Percentiles rank a stretch among this genome's conserved stretches.
Evolutionary conservation across 2,113 vertebrate species (phyloP).

Genomic region (Aptenodytes patagonicus): DNA sequence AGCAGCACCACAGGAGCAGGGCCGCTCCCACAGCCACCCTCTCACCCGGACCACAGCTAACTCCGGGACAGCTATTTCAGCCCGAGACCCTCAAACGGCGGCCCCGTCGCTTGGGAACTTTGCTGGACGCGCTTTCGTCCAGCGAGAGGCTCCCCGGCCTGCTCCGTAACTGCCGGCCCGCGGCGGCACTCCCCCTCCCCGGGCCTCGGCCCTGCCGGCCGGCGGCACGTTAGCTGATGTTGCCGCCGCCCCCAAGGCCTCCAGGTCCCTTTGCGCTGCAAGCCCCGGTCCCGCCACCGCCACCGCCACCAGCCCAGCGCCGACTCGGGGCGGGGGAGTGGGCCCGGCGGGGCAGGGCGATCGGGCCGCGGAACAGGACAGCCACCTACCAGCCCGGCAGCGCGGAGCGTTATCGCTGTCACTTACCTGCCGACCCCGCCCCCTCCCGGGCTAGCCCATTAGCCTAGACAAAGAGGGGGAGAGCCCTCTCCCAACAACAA

Average conservation of each 20-base stretch:
- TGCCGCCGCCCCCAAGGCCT: too few species aligned
- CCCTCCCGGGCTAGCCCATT: background rate
- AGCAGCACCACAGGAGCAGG: background rate
- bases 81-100: background rate
- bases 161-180: background rate
- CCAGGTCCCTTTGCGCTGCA: background rate
- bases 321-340: fast-evolving
- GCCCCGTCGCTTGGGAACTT: background rate
- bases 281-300: too few species aligned
- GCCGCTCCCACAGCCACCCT: background rate
- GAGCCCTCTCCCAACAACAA: too few species aligned
- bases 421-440: background rate
- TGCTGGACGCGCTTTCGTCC: fast-evolving
- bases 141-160: background rate
- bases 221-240: background rate
- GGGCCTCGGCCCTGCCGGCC: background rate
- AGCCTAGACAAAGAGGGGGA: fast-evolving
- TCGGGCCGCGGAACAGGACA: background rate
- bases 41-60: background rate
- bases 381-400: background rate
- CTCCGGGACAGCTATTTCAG: background rate
- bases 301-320: too few species aligned
- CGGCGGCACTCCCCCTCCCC: background rate
- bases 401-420: background rate
- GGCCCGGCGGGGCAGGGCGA: background rate